These are phyloP conservation scores for Hylaeus anthracinus DNA, from an alignment of 1,140 invertebrate genomes.

Conservation along the genomic window DNA sequence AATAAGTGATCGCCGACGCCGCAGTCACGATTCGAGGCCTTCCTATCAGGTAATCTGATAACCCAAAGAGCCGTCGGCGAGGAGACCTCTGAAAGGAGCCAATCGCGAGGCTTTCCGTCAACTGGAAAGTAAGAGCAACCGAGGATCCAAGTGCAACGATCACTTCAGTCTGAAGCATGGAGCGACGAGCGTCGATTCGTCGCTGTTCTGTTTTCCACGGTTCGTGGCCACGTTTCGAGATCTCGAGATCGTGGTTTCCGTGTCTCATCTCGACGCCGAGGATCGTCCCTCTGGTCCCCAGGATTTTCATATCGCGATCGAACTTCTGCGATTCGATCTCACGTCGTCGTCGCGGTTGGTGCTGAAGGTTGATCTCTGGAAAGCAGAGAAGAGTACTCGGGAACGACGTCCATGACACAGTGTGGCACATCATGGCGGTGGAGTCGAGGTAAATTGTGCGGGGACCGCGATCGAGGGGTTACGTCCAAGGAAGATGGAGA, in stretches of 20 bases:
- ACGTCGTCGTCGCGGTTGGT: not conserved
- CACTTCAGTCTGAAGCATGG: not conserved
- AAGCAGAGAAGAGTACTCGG: not conserved
- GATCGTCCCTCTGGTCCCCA: not conserved
- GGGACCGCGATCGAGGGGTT: not conserved
- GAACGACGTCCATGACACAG: not conserved
- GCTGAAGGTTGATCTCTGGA: not conserved
- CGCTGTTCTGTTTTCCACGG: conserved; percentile 5
- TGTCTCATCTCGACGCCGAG: not conserved
- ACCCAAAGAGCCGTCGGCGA: no score
- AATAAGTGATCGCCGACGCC: no score
- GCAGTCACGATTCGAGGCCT: no score
- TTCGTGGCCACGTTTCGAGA: not conserved
- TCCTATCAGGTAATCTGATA: no score
- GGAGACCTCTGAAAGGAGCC: no score
- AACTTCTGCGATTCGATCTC: not conserved
- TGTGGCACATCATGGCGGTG: conserved; percentile 55
- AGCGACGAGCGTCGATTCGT: conserved; percentile 5
- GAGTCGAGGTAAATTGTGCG: conserved; percentile 61
- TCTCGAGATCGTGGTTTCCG: no score
- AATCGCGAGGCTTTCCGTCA: not conserved
- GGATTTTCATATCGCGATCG: conserved; percentile 8
- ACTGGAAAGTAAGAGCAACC: not conserved
- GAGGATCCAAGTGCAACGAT: not conserved
- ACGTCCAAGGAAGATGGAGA: no score